Percentiles rank a stretch among this genome's conserved stretches.
These are phyloP conservation scores for Rhagonycha lutea DNA, from an alignment of 2,888 invertebrate species.

Conservation along the genomic window DNA sequence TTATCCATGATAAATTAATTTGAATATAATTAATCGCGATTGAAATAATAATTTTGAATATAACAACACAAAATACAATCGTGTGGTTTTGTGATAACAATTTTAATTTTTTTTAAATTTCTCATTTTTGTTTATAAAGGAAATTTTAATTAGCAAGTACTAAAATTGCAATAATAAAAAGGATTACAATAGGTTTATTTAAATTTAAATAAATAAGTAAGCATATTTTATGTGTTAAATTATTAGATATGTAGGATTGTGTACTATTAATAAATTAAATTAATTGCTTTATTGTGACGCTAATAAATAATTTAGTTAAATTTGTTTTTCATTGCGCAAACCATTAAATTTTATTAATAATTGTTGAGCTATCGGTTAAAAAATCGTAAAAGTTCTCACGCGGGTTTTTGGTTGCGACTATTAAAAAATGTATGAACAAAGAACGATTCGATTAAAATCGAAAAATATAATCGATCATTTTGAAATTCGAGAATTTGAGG, in stretches of 20 bases:
- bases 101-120: background rate
- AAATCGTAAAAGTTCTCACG: background rate
- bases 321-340: background rate
- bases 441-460: background rate
- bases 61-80: background rate
- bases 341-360: background rate
- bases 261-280: background rate
- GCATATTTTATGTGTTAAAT: background rate
- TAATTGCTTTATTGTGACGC: background rate
- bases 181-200: background rate
- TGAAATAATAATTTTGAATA: background rate
- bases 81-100: background rate
- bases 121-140: background rate
- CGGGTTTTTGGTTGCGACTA: background rate
- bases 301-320: background rate
- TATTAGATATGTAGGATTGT: background rate
- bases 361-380: background rate
- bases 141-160: background rate
- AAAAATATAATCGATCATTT: constrained; percentile 8
- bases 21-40: background rate
- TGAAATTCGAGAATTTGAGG: background rate
- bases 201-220: background rate
- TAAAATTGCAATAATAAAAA: background rate
- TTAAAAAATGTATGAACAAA: background rate
- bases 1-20: background rate